Conservation (phyloP, 2,113 vertebrate genomes). For the Tinamus guttatus region DNA sequence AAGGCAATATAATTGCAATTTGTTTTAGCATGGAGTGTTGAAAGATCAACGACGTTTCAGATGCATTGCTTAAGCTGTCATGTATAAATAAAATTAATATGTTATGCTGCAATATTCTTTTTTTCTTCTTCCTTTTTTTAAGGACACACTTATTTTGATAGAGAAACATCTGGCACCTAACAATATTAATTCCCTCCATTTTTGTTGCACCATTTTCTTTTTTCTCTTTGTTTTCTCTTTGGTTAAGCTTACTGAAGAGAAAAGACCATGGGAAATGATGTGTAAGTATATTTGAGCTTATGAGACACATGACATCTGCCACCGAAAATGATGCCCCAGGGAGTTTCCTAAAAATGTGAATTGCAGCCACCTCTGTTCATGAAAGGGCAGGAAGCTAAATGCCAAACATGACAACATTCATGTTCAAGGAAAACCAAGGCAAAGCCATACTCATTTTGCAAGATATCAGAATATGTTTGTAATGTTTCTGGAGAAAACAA, state of each 20-base stretch:
- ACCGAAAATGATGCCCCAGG: background rate
- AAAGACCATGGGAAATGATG: background rate
- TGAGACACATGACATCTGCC: background rate
- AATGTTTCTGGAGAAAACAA: background rate
- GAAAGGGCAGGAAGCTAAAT: background rate
- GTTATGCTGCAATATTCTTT: background rate
- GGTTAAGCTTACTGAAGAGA: background rate
- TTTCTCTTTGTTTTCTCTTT: too few species aligned
- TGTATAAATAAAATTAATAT: background rate
- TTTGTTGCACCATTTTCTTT: too few species aligned
- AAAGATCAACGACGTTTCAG: background rate
- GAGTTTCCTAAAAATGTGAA: background rate
- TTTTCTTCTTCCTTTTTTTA: background rate
- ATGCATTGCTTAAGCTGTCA: background rate
- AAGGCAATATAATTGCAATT: background rate
- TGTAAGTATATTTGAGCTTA: background rate
- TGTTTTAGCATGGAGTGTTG: background rate
- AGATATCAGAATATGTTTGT: background rate
- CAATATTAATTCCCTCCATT: background rate
- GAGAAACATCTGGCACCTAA: background rate
- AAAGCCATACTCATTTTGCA: background rate
- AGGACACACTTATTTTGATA: background rate
- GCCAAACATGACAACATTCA: background rate
- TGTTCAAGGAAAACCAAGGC: background rate
- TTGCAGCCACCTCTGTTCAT: background rate